Conservation (phyloP, 1,140 invertebrate genomes). For the Leptinotarsa lineolata region DNA sequence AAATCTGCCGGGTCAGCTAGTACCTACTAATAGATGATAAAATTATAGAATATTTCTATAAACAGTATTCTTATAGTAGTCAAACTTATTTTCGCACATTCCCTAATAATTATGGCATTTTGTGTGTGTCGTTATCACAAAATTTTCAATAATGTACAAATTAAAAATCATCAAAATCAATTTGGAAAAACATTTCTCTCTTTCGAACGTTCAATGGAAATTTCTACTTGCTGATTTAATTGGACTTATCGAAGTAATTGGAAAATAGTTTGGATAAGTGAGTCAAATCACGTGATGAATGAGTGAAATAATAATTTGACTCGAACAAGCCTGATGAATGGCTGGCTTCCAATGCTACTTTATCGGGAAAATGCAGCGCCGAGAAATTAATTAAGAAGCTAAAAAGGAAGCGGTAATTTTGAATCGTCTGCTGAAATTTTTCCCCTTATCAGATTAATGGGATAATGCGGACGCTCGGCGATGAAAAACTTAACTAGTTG, state of each 20-base stretch:
- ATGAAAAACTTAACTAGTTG: conserved; percentile 21
- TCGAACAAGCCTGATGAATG: conserved; percentile 9
- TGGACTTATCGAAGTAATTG: conserved; percentile 19
- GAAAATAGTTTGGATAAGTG: conserved; percentile 24
- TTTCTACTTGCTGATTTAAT: conserved; percentile 1
- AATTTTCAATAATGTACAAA: too few species aligned
- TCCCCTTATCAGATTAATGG: conserved; percentile 17
- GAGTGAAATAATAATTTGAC: conserved; percentile 26
- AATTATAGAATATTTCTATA: too few species aligned
- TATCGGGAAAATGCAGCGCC: conserved; percentile 25
- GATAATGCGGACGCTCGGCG: conserved; percentile 2
- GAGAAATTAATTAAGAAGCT: conserved; percentile 25
- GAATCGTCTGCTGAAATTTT: conserved; percentile 21
- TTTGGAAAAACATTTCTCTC: too few species aligned
- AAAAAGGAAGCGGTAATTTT: conserved; percentile 26
- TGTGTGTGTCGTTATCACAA: too few species aligned
- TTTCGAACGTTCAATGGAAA: background rate
- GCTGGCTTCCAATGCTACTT: conserved; percentile 13
- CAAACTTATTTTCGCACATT: too few species aligned
- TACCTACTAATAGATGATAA: too few species aligned
- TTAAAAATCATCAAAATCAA: too few species aligned
- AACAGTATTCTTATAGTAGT: too few species aligned
- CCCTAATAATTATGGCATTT: too few species aligned
- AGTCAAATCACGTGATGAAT: conserved; percentile 19
- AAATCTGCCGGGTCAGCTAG: too few species aligned